Evolutionary conservation across 2,113 vertebrate species (phyloP), one percentile per base, ranked within the genome.

Genomic region (Pitta sordida): DNA sequence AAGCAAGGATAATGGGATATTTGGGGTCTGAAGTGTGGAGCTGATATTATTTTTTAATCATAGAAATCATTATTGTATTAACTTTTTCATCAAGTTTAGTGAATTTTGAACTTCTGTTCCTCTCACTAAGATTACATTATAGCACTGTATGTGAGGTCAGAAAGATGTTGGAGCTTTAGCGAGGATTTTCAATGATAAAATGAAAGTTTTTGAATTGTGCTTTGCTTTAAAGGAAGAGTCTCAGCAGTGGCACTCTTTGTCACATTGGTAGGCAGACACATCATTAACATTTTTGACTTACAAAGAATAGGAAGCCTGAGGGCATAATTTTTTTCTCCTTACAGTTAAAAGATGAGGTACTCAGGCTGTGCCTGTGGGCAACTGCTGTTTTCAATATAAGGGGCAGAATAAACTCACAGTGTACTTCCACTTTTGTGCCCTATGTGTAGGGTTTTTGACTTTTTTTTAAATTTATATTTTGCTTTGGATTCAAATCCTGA

Each of bases 261-360:
- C 91, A 94, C 86, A 43, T 71, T 87, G 67, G 81, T 76, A 92
- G 91, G 80, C 80, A 95, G 93, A 87, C 75, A 83, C 59, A 91
- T 94, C 95, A 96, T 96, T 97, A 97, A 65, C 91, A 96, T 96
- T 82, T 95, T 95, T 97, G 88, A 95, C 91, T 95, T 88, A 71
- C 3, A 96, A n/a, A 90, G 78, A 96, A 94, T 87, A 86, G 73
- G 91, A 73, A 96, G 37, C 93, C 87, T 14, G 27, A 95, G 90
- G 86, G 79, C 49, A 74, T 64, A 70, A 84, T 91, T 92, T 95
- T 96, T 96, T 19, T 29, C 44, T 85, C 73, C 93, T 49, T 91
- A 26, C 21, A 96, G 69, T 91, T 96, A 85, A 97, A 97, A 96
- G 64, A 77, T 39, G 36, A 96, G 75, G 43, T n/a, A 83, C 49